Evolutionary conservation across 2,113 vertebrate species (phyloP).

Genomic region (Pyxicephalus adspersus): DNA sequence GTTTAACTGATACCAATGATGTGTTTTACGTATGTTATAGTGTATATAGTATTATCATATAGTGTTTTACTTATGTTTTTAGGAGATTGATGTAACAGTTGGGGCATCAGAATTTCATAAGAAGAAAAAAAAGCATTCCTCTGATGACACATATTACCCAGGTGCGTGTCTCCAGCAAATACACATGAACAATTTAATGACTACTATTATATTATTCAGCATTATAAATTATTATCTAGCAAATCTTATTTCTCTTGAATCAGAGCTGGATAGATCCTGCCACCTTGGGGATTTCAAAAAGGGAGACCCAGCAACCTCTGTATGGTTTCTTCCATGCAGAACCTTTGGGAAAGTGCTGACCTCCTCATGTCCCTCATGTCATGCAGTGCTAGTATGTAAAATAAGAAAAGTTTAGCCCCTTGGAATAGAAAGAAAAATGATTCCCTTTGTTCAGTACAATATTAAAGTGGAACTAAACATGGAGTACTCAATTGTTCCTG

Average conservation of each 20-base stretch:
- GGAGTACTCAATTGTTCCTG: no score
- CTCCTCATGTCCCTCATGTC: no score
- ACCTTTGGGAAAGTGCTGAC: no score
- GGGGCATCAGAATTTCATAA: slow-evolving; percentile 84
- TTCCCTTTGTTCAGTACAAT: no score
- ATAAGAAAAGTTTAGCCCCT: no score
- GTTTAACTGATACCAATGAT: no score
- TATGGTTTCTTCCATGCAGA: neutral
- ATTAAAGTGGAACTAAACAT: no score
- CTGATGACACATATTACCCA: slow-evolving; percentile 85
- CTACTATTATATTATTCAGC: neutral
- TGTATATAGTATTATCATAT: neutral
- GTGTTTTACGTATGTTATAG: neutral
- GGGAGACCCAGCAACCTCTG: neutral
- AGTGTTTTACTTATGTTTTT: slow-evolving; percentile 55
- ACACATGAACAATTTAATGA: no score
- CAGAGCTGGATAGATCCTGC: neutral
- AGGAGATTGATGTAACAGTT: slow-evolving; percentile 87
- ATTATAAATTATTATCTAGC: no score
- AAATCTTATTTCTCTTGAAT: no score
- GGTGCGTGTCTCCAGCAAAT: slow-evolving; percentile 69
- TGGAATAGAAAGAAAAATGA: no score
- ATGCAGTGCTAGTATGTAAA: no score
- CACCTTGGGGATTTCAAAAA: neutral
- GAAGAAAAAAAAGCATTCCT: slow-evolving; percentile 92